Conservation (phyloP, 2,113 vertebrate genomes). For the Xiphophorus hellerii region DNA sequence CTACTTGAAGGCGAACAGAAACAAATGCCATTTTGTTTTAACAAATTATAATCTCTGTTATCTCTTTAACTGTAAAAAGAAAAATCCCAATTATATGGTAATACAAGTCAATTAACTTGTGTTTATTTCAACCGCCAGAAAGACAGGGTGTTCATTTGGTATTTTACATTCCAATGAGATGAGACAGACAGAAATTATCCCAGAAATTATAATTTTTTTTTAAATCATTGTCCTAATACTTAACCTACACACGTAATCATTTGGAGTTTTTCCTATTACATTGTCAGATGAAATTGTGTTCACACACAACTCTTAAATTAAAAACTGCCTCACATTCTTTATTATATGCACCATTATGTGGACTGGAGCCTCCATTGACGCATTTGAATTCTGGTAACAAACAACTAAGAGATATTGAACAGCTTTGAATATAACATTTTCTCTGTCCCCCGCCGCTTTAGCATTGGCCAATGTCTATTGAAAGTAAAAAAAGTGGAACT, state of each 20-base stretch:
- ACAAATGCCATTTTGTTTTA: not conserved
- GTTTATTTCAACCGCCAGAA: not conserved
- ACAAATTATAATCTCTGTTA: not conserved
- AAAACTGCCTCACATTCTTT: not conserved
- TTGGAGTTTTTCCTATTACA: not conserved
- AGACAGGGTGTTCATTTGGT: not conserved
- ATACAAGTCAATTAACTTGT: not conserved
- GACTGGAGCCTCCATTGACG: not conserved
- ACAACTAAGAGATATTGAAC: not conserved
- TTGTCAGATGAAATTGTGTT: not conserved
- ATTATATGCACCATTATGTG: not conserved
- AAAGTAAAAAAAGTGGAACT: slow-evolving; percentile 55
- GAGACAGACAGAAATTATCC: not conserved
- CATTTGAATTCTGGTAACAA: not conserved
- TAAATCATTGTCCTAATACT: too few species aligned
- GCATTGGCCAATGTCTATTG: not conserved
- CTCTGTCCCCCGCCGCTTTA: not conserved
- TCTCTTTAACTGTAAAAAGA: not conserved
- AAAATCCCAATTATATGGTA: not conserved
- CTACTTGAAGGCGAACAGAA: not conserved
- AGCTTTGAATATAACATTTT: not conserved
- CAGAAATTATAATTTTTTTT: too few species aligned
- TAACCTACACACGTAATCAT: too few species aligned
- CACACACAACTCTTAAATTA: not conserved
- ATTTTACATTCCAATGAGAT: not conserved